phyloP scores from a whole-genome alignment of 2,888 invertebrate genomes.

The Pollenia labialis region DNA sequence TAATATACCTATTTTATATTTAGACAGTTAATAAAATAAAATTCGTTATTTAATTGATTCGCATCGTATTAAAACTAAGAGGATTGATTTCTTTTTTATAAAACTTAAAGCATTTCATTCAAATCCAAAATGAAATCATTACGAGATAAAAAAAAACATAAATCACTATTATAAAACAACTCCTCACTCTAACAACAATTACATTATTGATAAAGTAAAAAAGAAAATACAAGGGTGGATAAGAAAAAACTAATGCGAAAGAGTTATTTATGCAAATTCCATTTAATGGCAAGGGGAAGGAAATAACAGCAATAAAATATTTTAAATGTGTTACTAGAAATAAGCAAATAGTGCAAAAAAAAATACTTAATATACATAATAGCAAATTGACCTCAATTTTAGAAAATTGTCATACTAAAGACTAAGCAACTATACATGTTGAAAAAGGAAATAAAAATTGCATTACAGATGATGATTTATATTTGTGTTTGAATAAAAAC shows the following conservation, averaged over 20 bases:
- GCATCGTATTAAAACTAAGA: background rate
- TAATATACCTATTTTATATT: too few species aligned
- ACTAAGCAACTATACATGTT: background rate
- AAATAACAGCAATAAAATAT: slow-evolving; percentile 4
- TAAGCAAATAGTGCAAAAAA: background rate
- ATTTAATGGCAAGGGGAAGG: background rate
- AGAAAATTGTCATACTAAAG: slow-evolving; percentile 29
- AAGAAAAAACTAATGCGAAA: slow-evolving; percentile 3
- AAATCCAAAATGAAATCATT: slow-evolving; percentile 12
- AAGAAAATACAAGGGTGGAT: background rate
- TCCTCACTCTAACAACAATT: background rate
- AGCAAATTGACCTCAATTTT: slow-evolving; percentile 41
- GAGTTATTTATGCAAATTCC: slow-evolving; percentile 32
- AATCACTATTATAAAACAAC: slow-evolving; percentile 24
- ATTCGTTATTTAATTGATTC: background rate
- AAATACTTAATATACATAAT: background rate
- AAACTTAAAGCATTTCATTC: background rate
- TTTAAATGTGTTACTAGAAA: slow-evolving; percentile 4
- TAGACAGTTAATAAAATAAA: background rate
- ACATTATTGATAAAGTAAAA: slow-evolving; percentile 7
- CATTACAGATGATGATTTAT: slow-evolving; percentile 8
- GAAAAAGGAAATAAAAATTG: slow-evolving; percentile 5
- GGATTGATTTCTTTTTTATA: slow-evolving; percentile 11
- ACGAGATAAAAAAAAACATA: slow-evolving; percentile 8
- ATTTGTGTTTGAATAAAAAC: slow-evolving; percentile 22